A percentile compares a stretch with the other conserved stretches of the same genome.
Conservation (phyloP, 92 coral and sea anemone species). For the Pocillopora meandrina region DNA sequence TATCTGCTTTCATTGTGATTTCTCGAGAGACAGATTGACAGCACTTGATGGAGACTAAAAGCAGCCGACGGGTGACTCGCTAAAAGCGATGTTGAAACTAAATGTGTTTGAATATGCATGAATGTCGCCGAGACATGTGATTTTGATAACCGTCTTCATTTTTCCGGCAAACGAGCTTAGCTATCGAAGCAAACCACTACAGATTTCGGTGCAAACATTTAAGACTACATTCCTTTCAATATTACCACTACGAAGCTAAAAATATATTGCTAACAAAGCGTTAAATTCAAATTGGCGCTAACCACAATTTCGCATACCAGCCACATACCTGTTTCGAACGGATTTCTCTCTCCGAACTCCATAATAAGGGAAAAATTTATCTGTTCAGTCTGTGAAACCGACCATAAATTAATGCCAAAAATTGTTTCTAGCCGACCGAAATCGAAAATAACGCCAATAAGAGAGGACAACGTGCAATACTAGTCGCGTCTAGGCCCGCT, state of each 20-base stretch:
- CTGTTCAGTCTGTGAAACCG: not conserved
- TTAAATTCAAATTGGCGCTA: conserved; percentile 23
- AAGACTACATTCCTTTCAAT: not conserved
- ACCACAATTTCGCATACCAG: conserved; percentile 16
- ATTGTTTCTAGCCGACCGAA: not conserved
- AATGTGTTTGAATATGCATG: conserved; percentile 29
- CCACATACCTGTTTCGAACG: conserved; percentile 60
- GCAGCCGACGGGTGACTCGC: conserved; percentile 7
- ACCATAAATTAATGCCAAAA: not conserved
- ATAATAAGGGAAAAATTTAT: conserved; percentile 16
- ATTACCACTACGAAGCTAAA: not conserved
- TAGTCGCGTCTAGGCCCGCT: not conserved
- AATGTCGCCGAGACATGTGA: conserved; percentile 14
- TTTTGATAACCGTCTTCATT: not conserved
- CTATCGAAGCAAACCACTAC: conserved; percentile 2
- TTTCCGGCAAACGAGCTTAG: not conserved
- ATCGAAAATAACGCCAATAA: conserved; percentile 3
- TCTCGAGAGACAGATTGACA: conserved; percentile 16
- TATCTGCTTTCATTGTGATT: not conserved
- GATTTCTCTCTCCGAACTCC: conserved; percentile 60
- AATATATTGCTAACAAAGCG: not conserved
- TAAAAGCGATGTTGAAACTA: conserved; percentile 16
- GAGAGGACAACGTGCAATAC: not conserved
- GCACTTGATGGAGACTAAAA: conserved; percentile 1
- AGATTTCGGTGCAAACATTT: not conserved